Conservation (phyloP, 1,140 invertebrate genomes). For the Plodia interpunctella region DNA sequence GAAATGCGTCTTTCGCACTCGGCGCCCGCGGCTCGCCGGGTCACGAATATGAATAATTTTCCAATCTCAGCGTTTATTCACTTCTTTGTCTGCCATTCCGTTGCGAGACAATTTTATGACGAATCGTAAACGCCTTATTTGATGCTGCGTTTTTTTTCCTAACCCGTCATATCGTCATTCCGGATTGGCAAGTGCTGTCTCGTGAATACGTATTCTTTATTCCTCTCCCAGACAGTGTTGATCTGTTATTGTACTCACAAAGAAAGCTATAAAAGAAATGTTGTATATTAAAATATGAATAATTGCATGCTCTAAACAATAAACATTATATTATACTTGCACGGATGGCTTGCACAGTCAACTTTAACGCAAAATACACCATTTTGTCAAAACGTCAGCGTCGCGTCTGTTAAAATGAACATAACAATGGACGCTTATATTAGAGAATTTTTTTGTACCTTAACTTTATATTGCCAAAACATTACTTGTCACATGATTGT, state of each 20-base stretch:
- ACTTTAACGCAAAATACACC: too few species aligned
- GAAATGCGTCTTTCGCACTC: slow-evolving; percentile 11
- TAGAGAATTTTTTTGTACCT: too few species aligned
- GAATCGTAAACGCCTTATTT: slow-evolving; percentile 41
- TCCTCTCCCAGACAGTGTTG: background rate
- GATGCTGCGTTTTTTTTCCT: slow-evolving; percentile 11
- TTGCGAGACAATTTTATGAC: slow-evolving; percentile 45
- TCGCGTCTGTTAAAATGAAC: too few species aligned
- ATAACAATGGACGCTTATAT: too few species aligned
- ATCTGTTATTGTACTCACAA: background rate
- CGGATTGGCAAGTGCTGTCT: background rate
- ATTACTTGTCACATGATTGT: too few species aligned
- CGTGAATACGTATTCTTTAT: background rate
- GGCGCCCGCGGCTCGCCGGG: slow-evolving; percentile 33
- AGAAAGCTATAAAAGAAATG: too few species aligned
- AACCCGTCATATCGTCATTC: slow-evolving; percentile 3
- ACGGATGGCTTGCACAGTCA: too few species aligned
- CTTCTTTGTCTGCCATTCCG: slow-evolving; percentile 46
- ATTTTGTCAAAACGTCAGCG: too few species aligned
- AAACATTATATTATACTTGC: background rate
- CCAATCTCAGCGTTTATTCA: slow-evolving; percentile 51
- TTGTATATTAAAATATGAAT: too few species aligned
- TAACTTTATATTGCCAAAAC: too few species aligned
- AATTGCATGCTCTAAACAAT: too few species aligned
- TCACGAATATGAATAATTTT: slow-evolving; percentile 63